A percentile compares a stretch with the other conserved stretches of the same genome.
phyloP scores from a whole-genome alignment of 1,140 invertebrate species.

The Bombus affinis region DNA sequence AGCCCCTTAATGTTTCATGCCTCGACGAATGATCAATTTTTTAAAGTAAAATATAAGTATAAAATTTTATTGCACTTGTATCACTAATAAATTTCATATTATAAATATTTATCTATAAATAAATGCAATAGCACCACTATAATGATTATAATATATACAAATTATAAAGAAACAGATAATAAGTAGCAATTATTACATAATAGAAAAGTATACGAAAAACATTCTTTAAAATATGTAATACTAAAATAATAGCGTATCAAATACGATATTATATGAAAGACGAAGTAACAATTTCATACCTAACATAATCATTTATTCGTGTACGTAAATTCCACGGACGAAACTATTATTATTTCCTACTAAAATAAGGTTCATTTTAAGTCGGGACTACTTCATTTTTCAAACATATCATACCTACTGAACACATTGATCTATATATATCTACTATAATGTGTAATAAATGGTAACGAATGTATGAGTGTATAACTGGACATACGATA shows the following conservation, averaged over 20 bases:
- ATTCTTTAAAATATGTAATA: neutral
- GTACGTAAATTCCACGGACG: neutral
- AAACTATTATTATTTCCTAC: neutral
- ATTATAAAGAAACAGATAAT: neutral
- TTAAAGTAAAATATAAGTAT: neutral
- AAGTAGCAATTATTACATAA: neutral
- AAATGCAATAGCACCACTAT: neutral
- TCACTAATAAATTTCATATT: neutral
- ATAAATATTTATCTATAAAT: neutral
- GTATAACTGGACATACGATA: constrained; percentile 22
- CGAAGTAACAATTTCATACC: neutral
- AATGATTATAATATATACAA: neutral
- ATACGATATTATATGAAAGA: neutral
- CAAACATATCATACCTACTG: constrained; percentile 29
- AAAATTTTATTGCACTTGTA: neutral
- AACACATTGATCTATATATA: constrained; percentile 31
- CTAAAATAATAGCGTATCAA: neutral
- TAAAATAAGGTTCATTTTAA: neutral
- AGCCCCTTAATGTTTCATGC: neutral
- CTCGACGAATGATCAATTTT: neutral
- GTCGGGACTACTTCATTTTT: neutral
- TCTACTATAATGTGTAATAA: constrained; percentile 23
- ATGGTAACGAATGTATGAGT: constrained; percentile 40
- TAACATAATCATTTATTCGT: neutral
- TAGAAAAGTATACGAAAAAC: neutral